Conservation (phyloP, 2,797 vertebrate species). For the Gymnothorax reevesii region DNA sequence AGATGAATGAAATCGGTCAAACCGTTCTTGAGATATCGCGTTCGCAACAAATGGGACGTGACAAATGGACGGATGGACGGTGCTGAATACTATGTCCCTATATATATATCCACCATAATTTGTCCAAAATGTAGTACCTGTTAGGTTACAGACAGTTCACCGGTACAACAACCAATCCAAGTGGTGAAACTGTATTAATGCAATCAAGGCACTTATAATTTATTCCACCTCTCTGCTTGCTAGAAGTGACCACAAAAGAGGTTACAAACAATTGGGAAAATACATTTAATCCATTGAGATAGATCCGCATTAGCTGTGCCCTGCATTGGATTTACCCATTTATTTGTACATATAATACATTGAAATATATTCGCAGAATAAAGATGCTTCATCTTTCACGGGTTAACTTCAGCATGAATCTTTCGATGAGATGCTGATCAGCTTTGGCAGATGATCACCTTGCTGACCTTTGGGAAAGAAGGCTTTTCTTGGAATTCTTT, state of each 20-base stretch:
- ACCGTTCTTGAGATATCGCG: too few relatives aligned
- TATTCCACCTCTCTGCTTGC: background rate
- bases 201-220: background rate
- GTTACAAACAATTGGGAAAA: background rate
- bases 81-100: too few relatives aligned
- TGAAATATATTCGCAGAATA: background rate
- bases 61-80: too few relatives aligned
- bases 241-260: background rate
- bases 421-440: background rate
- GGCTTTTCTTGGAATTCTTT: conserved; percentile 54
- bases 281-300: background rate
- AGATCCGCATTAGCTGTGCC: background rate
- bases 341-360: background rate
- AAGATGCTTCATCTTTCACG: background rate
- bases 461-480: conserved; percentile 39
- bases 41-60: too few relatives aligned
- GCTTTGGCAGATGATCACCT: conserved; percentile 27
- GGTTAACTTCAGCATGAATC: background rate
- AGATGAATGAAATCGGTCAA: too few relatives aligned
- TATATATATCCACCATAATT: too few relatives aligned
- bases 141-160: background rate
- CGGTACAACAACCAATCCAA: conserved; percentile 21
- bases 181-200: conserved; percentile 24
- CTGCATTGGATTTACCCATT: background rate
- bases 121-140: background rate